Evolutionary conservation across 2,113 vertebrate genomes (phyloP).

Genomic region (Mungos mungo): DNA sequence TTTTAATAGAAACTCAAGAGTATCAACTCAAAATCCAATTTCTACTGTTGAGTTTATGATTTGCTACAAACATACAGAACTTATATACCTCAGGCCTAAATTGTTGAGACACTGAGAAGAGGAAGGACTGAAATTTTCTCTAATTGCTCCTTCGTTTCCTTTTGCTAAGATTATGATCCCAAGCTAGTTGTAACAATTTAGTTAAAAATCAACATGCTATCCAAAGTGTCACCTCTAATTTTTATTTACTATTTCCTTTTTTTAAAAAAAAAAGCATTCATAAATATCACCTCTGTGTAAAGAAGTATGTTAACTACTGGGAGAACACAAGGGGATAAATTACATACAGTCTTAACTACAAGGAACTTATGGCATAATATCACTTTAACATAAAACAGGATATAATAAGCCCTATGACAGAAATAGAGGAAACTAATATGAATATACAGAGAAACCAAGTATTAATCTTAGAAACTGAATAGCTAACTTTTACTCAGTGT

Average conservation of each 20-base stretch:
- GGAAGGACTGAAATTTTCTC: not conserved
- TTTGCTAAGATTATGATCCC: not conserved
- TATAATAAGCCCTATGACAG: not conserved
- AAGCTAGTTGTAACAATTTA: not conserved
- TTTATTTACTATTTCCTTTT: constrained; percentile 26
- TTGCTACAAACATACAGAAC: not conserved
- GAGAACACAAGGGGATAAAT: not conserved
- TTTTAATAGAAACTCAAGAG: constrained; percentile 18
- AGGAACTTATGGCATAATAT: not conserved
- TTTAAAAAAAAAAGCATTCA: not conserved
- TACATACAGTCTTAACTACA: not conserved
- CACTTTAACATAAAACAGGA: not conserved
- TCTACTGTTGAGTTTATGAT: not conserved
- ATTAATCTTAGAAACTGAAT: not conserved
- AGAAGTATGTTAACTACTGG: not conserved
- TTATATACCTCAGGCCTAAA: not conserved
- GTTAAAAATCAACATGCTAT: constrained; percentile 7
- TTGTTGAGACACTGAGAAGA: not conserved
- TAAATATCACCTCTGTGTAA: not conserved
- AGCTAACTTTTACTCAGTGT: not conserved
- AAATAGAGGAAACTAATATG: not conserved
- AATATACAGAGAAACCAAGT: not conserved
- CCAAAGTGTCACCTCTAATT: not conserved
- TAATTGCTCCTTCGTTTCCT: not conserved
- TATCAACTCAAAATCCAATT: not conserved